Conservation (phyloP, 2,888 invertebrate species). For the Tanaodytes sp. region DNA sequence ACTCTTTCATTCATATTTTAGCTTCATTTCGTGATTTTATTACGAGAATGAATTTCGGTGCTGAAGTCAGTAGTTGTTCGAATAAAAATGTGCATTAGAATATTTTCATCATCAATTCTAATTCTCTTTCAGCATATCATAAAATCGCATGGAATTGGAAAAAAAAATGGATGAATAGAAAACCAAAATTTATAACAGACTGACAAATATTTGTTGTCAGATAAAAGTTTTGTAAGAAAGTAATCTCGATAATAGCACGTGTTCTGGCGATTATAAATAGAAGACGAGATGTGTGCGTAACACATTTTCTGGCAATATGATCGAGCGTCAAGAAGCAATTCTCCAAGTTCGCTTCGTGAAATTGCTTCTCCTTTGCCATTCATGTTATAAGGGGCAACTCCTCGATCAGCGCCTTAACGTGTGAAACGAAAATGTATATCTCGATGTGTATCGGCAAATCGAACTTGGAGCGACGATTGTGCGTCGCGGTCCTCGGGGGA, state of each 20-base stretch:
- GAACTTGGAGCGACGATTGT: constrained; percentile 62
- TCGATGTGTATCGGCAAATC: constrained; percentile 66
- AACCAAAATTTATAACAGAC: no score
- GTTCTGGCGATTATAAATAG: constrained; percentile 19
- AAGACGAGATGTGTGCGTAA: constrained; percentile 25
- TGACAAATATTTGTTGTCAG: no score
- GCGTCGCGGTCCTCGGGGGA: constrained; percentile 51
- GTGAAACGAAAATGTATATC: constrained; percentile 68
- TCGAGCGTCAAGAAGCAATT: constrained; percentile 52
- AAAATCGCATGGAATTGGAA: no score
- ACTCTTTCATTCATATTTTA: not conserved
- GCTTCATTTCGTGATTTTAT: no score
- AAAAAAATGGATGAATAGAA: no score
- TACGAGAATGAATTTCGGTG: no score
- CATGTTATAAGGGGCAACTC: constrained; percentile 51
- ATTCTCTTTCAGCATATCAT: no score
- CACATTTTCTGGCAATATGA: constrained; percentile 44
- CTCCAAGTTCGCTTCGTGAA: constrained; percentile 51
- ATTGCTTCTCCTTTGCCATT: constrained; percentile 57
- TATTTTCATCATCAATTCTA: no score
- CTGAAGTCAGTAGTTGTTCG: no score
- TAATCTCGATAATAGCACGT: constrained; percentile 35
- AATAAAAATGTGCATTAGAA: no score
- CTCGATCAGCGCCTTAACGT: constrained; percentile 55
- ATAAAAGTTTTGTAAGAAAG: no score